Evolutionary conservation across 2,113 vertebrate genomes (phyloP), one percentile per base, ranked within the genome.

Genomic region (Albula goreensis): DNA sequence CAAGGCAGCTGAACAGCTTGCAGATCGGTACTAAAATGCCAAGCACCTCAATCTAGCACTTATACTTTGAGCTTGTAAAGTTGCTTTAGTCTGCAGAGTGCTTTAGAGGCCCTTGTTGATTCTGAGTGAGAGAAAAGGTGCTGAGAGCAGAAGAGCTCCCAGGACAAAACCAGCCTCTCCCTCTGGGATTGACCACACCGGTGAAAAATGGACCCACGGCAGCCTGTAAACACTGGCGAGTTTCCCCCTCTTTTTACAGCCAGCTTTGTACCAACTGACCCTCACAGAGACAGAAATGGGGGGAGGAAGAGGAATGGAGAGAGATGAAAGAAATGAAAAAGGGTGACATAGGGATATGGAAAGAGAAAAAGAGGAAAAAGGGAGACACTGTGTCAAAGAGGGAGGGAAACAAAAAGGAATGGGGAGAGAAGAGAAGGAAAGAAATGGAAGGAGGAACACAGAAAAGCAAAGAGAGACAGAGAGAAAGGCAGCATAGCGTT

Each of bases 191-290:
- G 49, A 48, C 80, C 51, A 74, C 22, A 22, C 49, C 25, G n/a
- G 6, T 49, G 66, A 83, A 78, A 57, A 78, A 83, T n/a, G 11
- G 66, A 19, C 6, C 41, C 49, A 19, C 52, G 56, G 13, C 12
- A 60, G 12, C 10, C 19, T 6, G 25, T 48, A 22, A 78, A 49
- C 52, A 63, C 25, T 15, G 4, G 60, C 60, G 17, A 19, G 4
- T 4, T 17, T 17, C 11, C 49, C 11, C 25, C 17, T 12, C 31
- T 49, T 48, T 74, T 83, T 48, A 83, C 17, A 78, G 19, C 48
- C 50, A 82, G 13, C 56, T 83, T 53, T 56, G 60, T 83, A 48
- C 31, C 60, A 79, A 60, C 77, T 11, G 2, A 86, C 78, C 77
- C 31, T 10, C 81, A 0, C 0, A 60, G 17, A 56, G 48, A 15